Conservation (phyloP, 2,888 invertebrate species). For the Cremastinae sp. region DNA sequence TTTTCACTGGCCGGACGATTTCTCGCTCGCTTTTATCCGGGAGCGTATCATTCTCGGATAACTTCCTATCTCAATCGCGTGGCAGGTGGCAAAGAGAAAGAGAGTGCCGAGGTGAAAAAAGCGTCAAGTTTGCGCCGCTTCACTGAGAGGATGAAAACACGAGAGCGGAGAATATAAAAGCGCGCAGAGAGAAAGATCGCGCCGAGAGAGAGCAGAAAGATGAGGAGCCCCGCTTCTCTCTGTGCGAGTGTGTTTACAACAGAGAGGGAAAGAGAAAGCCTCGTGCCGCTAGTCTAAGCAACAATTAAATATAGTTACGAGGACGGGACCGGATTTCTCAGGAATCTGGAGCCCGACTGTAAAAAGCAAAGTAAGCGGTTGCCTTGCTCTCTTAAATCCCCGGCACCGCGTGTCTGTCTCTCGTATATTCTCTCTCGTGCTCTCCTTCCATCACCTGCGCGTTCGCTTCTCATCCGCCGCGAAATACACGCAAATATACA, state of each 20-base stretch:
- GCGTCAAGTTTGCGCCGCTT: conserved; percentile 18
- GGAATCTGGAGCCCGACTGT: conserved; percentile 75
- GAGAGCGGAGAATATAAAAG: conserved; percentile 21
- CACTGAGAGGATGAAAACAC: conserved; percentile 12
- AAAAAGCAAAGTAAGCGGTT: conserved; percentile 74
- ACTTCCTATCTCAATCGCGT: conserved; percentile 29
- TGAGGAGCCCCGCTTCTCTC: too few relatives aligned
- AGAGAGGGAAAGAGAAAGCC: conserved; percentile 42
- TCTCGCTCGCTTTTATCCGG: background rate
- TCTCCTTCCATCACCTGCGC: conserved; percentile 38
- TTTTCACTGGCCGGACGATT: conserved; percentile 4
- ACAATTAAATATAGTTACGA: conserved; percentile 76
- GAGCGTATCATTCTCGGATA: conserved; percentile 17
- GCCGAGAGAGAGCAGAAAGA: too few relatives aligned
- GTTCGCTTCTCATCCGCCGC: conserved; percentile 58
- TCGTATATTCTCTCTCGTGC: conserved; percentile 18
- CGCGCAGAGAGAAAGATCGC: conserved; percentile 29
- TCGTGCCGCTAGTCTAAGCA: conserved; percentile 68
- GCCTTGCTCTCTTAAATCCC: conserved; percentile 60
- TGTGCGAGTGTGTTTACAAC: too few relatives aligned
- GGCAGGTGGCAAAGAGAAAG: conserved; percentile 23
- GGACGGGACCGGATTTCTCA: conserved; percentile 70
- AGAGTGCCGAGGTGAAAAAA: conserved; percentile 18
- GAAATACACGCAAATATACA: too few relatives aligned
- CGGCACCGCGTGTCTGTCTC: conserved; percentile 40